These are phyloP conservation scores for Ganaspis sp. DNA, from an alignment of 1,140 invertebrate genomes.

Conservation along the genomic window DNA sequence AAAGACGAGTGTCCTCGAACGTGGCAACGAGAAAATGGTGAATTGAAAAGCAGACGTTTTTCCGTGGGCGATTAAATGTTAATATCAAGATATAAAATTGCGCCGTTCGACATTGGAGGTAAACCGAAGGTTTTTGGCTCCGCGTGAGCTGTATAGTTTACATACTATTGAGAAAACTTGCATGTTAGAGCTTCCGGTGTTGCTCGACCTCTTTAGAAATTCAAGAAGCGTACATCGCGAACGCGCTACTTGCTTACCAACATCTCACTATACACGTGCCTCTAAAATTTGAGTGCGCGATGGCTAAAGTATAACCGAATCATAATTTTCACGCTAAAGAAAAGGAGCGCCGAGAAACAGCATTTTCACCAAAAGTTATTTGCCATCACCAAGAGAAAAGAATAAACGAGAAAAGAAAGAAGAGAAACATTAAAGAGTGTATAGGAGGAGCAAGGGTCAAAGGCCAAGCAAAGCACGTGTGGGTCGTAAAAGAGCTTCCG, in stretches of 20 bases:
- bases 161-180: slow-evolving; percentile 25
- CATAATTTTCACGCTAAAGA: not conserved
- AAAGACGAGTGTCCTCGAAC: not conserved
- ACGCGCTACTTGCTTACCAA: not conserved
- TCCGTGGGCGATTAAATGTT: slow-evolving; percentile 10
- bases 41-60: not conserved
- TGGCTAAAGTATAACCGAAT: not conserved
- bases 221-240: not conserved
- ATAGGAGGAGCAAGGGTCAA: not conserved
- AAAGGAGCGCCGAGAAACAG: not conserved
- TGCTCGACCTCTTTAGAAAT: not conserved
- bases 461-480: slow-evolving; percentile 10
- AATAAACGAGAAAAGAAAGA: not conserved
- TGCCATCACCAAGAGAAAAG: not conserved
- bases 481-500: not conserved
- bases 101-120: not conserved
- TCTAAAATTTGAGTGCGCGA: not conserved
- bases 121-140: not conserved
- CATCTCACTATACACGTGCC: not conserved
- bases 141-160: not conserved
- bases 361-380: not conserved
- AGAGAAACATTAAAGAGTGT: not conserved
- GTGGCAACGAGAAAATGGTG: not conserved
- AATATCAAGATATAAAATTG: slow-evolving; percentile 3
- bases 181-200: slow-evolving; percentile 16